Conservation (phyloP, 2,888 invertebrate genomes). For the Caenorhabditis macrosperma region DNA sequence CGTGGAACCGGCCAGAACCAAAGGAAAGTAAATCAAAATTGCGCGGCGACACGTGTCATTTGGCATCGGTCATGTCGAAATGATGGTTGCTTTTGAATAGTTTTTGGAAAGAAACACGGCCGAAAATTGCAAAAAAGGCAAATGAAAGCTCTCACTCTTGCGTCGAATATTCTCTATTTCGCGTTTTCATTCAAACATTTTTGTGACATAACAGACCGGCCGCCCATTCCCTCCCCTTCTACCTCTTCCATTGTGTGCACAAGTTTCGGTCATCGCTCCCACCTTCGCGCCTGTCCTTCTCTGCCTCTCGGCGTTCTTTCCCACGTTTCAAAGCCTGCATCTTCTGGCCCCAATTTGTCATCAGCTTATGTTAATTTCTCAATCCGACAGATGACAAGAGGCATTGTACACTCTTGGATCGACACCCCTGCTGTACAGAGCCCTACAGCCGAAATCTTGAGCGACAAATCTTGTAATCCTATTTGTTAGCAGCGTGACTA, state of each 20-base stretch:
- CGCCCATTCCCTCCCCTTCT: conserved; percentile 4
- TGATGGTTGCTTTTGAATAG: too few species aligned
- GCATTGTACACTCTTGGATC: conserved; percentile 16
- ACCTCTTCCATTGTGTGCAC: conserved; percentile 50
- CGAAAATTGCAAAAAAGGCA: too few species aligned
- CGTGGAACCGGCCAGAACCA: conserved; percentile 8
- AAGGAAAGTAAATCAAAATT: conserved; percentile 54
- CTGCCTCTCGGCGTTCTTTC: background rate
- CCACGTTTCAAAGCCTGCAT: background rate
- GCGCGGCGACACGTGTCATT: conserved; percentile 51
- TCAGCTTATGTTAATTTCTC: conserved; percentile 51
- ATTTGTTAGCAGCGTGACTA: conserved; percentile 8
- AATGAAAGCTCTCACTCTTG: too few species aligned
- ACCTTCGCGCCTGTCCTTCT: conserved; percentile 4
- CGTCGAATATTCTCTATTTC: too few species aligned
- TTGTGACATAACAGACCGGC: conserved; percentile 21
- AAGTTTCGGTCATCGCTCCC: conserved; percentile 40
- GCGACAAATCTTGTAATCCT: conserved; percentile 53
- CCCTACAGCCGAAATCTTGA: conserved; percentile 29
- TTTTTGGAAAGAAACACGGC: too few species aligned
- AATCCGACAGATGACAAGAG: conserved; percentile 26
- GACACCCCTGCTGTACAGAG: conserved; percentile 25
- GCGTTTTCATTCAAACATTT: too few species aligned
- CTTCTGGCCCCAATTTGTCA: conserved; percentile 31
- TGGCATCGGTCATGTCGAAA: conserved; percentile 46